Evolutionary conservation across 1,140 invertebrate genomes (phyloP).

Genomic region (Cheumatopsyche charites): DNA sequence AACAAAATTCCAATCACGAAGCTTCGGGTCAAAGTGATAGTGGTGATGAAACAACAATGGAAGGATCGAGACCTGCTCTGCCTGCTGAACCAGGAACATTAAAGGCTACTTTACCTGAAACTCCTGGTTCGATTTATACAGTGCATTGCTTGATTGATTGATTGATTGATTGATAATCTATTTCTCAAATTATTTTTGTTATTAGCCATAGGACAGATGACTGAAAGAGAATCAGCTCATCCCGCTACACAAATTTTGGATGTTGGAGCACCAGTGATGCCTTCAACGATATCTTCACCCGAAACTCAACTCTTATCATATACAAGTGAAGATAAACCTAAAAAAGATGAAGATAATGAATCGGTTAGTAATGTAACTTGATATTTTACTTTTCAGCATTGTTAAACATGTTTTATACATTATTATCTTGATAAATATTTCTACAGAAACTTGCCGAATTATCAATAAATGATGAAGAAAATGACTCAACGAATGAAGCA

Average conservation of each 20-base stretch:
- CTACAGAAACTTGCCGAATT: constrained; percentile 42
- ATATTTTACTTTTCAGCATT: no score
- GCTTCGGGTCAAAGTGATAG: constrained; percentile 56
- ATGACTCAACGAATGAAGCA: not conserved
- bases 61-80: constrained; percentile 82
- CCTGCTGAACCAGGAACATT: constrained; percentile 90
- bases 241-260: constrained; percentile 55
- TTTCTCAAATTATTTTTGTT: no score
- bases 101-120: constrained; percentile 88
- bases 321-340: constrained; percentile 45
- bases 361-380: not conserved
- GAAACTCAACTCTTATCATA: constrained; percentile 50
- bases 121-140: constrained; percentile 65
- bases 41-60: constrained; percentile 73
- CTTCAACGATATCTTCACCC: constrained; percentile 7
- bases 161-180: not conserved
- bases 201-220: constrained; percentile 91
- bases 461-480: constrained; percentile 34
- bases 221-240: constrained; percentile 90
- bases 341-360: constrained; percentile 41
- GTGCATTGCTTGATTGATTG: not conserved
- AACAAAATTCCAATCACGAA: constrained; percentile 48
- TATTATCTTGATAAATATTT: not conserved
- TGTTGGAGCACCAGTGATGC: constrained; percentile 25
- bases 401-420: not conserved